Evolutionary conservation across 2,888 invertebrate genomes (phyloP), one percentile per base, ranked within the genome.

Genomic region (Cryptus armator): DNA sequence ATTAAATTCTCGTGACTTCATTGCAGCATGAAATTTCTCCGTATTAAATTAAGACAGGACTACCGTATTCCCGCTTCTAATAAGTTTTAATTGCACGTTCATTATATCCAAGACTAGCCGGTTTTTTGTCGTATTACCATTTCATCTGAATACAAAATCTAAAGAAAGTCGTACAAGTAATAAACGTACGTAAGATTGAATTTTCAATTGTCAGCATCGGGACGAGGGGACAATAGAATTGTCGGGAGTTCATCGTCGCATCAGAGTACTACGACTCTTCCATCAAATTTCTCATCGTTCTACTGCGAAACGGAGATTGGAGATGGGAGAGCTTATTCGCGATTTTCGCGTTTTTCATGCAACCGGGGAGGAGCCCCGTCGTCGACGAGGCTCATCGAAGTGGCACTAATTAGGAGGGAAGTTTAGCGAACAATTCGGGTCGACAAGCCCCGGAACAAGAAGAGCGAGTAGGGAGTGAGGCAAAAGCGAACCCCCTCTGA

Each of bases 391-490:
- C 75, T 83, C 86, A 85, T 81, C 86, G 82, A 84, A 83, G 86
- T 83, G 87, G 85, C 87, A 87, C 87, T 87, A 89, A 89, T 89
- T 88, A 88, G 89, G 85, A 79, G 79, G 75, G 68, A 83, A 86
- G 86, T 86, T 87, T 86, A 81, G 78, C 87, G 86, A 88, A 88
- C 87, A 88, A 88, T 88, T 83, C 83, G 76, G 81, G 72, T 83
- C 81, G 71, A 79, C 74, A 82, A 84, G 83, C 72, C 76, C 67
- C 48, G 59, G 75, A 81, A 75, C 78, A 72, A 82, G 83, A 81
- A 82, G 56, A 80, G 79, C 78, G 70, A 79, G 71, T 68, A 10
- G 43, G 59, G 80, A 48, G 59, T 24, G 77, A 59, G 70, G 64
- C 68, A 37, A 83, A 76, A 67, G 43, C 74, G 56, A 64, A 16